These are phyloP conservation scores for Philopotamus ludificatus DNA, from an alignment of 1,140 invertebrate genomes.

Conservation along the genomic window DNA sequence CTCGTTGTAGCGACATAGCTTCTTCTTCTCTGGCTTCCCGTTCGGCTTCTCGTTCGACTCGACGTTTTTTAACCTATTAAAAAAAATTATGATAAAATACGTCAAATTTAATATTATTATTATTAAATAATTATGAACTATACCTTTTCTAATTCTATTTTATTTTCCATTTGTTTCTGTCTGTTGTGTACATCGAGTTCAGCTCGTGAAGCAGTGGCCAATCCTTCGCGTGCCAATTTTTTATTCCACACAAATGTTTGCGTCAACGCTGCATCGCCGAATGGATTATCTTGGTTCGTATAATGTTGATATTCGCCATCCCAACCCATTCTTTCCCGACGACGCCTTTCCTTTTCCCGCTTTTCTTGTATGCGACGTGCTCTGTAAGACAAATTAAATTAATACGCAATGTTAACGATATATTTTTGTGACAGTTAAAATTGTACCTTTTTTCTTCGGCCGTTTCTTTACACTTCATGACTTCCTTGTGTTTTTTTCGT, in stretches of 20 bases:
- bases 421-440: not conserved
- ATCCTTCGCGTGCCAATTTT: conserved; percentile 93
- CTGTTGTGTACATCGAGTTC: conserved; percentile 84
- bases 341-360: conserved; percentile 84
- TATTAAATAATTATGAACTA: conserved; percentile 1
- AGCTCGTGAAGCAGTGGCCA: conserved; percentile 74
- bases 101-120: not conserved
- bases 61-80: conserved; percentile 78
- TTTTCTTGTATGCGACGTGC: conserved; percentile 85
- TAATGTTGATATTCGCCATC: conserved; percentile 95
- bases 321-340: conserved; percentile 92
- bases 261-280: conserved; percentile 90
- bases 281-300: conserved; percentile 97
- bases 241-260: conserved; percentile 94
- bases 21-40: conserved; percentile 88
- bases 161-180: conserved; percentile 88
- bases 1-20: conserved; percentile 80
- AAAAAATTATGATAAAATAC: conserved; percentile 16
- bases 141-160: conserved; percentile 82
- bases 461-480: conserved; percentile 87
- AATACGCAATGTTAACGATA: not conserved
- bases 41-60: conserved; percentile 87
- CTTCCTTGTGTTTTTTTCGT: conserved; percentile 73
- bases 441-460: conserved; percentile 86
- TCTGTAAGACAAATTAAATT: conserved; percentile 47